Evolutionary conservation across 30 jellyfish, hydroid and myxozoan species (phyloP).

Genomic region (Chironex yamaguchii): DNA sequence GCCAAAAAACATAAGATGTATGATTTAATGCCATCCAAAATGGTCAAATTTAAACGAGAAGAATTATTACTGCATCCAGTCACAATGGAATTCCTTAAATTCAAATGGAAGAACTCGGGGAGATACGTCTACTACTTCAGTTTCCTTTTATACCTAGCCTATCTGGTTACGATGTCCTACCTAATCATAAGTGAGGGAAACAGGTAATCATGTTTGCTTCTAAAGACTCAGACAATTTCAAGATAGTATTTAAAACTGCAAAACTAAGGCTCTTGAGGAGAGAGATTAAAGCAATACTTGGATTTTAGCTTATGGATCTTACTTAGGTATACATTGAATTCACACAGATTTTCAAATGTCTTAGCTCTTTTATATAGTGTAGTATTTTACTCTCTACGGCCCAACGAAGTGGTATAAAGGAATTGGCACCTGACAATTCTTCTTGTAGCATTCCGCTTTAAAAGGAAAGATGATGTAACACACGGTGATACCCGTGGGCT

Average conservation of each 20-base stretch:
- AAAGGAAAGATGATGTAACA: too few species aligned
- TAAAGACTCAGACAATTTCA: background rate
- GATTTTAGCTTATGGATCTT: too few species aligned
- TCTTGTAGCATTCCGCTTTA: too few species aligned
- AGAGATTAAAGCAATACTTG: background rate
- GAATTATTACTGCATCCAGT: slow-evolving; percentile 58
- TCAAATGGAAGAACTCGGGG: slow-evolving; percentile 57
- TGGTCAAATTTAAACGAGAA: slow-evolving; percentile 59
- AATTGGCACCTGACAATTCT: too few species aligned
- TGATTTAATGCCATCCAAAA: slow-evolving; percentile 31
- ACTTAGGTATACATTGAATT: too few species aligned
- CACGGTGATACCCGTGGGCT: too few species aligned
- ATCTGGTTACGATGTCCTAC: slow-evolving; percentile 24
- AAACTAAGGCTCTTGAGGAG: background rate
- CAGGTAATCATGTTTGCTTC: slow-evolving; percentile 9
- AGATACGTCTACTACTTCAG: slow-evolving; percentile 61
- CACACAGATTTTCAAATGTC: too few species aligned
- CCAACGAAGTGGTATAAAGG: too few species aligned
- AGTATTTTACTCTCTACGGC: too few species aligned
- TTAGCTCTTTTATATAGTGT: too few species aligned
- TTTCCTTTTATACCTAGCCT: slow-evolving; percentile 26
- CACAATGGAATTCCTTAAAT: slow-evolving; percentile 11
- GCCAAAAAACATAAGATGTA: background rate
- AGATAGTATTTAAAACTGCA: background rate
- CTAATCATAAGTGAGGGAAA: slow-evolving; percentile 9